phyloP scores from a whole-genome alignment of 2,888 invertebrate species.

The Horisme vitalbata region DNA sequence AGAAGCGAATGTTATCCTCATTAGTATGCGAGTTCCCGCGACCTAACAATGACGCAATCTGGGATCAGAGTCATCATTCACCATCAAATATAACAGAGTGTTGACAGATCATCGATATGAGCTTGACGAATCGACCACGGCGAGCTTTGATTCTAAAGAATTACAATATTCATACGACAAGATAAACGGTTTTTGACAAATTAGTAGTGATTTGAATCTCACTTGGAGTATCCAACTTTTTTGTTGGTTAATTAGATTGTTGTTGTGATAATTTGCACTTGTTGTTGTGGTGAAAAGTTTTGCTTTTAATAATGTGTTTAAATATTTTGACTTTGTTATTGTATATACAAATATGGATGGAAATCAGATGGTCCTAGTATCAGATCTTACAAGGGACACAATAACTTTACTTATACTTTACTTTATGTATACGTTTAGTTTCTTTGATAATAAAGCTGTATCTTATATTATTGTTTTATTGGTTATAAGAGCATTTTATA shows the following conservation, averaged over 20 bases:
- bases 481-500: too few relatives aligned
- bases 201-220: conserved; percentile 42
- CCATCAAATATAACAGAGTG: conserved; percentile 65
- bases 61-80: conserved; percentile 55
- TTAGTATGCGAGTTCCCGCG: conserved; percentile 18
- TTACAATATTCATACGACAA: conserved; percentile 56
- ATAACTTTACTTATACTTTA: too few relatives aligned
- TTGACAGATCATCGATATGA: conserved; percentile 63
- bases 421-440: too few relatives aligned
- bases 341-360: too few relatives aligned
- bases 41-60: conserved; percentile 26
- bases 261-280: conserved; percentile 11
- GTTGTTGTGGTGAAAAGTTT: too few relatives aligned
- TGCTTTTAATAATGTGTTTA: too few relatives aligned
- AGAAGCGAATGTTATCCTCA: neutral
- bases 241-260: conserved; percentile 6
- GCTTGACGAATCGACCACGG: conserved; percentile 54
- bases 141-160: conserved; percentile 50
- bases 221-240: conserved; percentile 7
- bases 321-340: too few relatives aligned
- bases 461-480: too few relatives aligned
- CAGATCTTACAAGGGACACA: too few relatives aligned
- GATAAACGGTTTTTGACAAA: conserved; percentile 57
- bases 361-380: too few relatives aligned
- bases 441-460: too few relatives aligned